Conservation (phyloP, 2,113 vertebrate species). For the Pteropus alecto region DNA sequence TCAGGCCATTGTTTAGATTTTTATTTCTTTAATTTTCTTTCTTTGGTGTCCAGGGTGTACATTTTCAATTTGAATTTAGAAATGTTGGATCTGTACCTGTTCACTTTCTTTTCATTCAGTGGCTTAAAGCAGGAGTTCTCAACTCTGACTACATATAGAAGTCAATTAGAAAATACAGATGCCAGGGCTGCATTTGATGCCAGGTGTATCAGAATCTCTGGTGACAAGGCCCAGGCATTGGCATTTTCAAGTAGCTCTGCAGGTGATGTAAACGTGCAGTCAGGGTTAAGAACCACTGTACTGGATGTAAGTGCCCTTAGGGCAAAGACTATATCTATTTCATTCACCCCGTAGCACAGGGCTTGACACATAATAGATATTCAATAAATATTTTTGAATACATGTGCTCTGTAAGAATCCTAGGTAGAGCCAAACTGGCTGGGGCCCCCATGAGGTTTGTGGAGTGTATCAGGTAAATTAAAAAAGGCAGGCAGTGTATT, state of each 20-base stretch:
- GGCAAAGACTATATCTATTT: not conserved
- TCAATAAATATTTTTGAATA: constrained; percentile 18
- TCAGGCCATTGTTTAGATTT: not conserved
- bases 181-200: not conserved
- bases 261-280: not conserved
- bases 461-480: not conserved
- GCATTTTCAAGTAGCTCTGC: no score
- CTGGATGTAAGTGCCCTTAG: not conserved
- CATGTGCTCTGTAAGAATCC: not conserved
- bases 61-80: not conserved
- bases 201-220: not conserved
- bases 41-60: not conserved
- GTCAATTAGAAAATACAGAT: not conserved
- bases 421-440: not conserved
- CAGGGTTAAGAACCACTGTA: not conserved
- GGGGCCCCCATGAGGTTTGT: not conserved
- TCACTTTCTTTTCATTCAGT: not conserved
- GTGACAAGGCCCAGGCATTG: no score
- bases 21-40: constrained; percentile 1
- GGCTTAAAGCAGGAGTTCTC: not conserved
- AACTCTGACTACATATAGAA: not conserved
- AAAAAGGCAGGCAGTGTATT: not conserved
- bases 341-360: not conserved
- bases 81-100: not conserved
- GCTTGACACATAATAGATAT: not conserved